A percentile compares a stretch with the other conserved stretches of the same genome.
Evolutionary conservation across 2,797 vertebrate genomes (phyloP).

Genomic region (Paramormyrops hopkinsi): DNA sequence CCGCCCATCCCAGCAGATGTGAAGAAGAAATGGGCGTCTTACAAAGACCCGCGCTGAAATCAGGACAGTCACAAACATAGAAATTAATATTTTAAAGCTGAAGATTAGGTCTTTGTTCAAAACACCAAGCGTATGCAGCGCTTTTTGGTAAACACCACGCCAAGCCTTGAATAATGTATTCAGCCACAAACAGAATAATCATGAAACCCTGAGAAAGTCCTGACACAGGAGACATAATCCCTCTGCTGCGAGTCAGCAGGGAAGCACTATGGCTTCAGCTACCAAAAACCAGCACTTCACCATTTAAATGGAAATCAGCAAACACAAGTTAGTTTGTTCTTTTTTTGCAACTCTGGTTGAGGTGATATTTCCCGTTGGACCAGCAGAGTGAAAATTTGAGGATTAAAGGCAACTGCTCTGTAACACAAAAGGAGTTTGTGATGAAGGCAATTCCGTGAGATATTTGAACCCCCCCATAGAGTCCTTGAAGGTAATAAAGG

Average conservation of each 20-base stretch:
- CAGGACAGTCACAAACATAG: background rate
- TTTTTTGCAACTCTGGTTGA: background rate
- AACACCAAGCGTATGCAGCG: background rate
- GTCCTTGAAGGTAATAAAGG: background rate
- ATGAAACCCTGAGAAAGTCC: slow-evolving; percentile 61
- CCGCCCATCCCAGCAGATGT: background rate
- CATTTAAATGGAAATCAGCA: slow-evolving; percentile 25
- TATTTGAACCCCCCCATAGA: background rate
- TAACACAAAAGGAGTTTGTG: background rate
- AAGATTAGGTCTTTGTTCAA: background rate
- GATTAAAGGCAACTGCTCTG: background rate
- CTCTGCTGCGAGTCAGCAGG: slow-evolving; percentile 30
- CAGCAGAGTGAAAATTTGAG: background rate
- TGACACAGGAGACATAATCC: slow-evolving; percentile 61
- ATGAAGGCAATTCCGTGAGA: background rate
- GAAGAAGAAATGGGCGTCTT: background rate
- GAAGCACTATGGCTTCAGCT: background rate
- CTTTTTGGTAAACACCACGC: slow-evolving; percentile 36
- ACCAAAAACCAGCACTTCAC: slow-evolving; percentile 8
- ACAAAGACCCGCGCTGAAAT: background rate
- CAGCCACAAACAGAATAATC: slow-evolving; percentile 52
- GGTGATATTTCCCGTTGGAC: background rate
- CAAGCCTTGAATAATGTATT: slow-evolving; percentile 55
- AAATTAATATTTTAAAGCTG: background rate
- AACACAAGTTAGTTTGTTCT: background rate